Conservation (phyloP, 2,797 vertebrate genomes). For the Capromys pilorides region DNA sequence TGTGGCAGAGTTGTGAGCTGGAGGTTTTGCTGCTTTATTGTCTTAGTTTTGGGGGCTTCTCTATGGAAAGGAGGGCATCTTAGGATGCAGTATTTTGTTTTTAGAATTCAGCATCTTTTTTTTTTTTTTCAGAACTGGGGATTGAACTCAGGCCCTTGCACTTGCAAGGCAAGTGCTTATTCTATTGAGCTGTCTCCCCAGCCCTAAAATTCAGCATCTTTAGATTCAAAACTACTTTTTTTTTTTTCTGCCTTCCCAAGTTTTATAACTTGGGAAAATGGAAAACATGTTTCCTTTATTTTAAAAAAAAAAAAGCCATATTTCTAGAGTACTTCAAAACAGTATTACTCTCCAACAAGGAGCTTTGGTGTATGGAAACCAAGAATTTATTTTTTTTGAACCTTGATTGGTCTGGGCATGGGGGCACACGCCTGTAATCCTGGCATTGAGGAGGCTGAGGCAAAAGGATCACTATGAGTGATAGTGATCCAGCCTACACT, state of each 20-base stretch:
- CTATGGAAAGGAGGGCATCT: background rate
- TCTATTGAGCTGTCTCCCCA: too few relatives aligned
- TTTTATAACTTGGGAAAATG: conserved; percentile 17
- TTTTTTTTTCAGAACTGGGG: too few relatives aligned
- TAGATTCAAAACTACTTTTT: background rate
- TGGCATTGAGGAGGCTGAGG: background rate
- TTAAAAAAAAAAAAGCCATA: background rate
- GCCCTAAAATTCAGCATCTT: conserved; percentile 20
- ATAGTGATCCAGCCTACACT: background rate
- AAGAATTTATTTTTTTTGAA: conserved; percentile 30
- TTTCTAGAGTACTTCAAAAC: conserved; percentile 53
- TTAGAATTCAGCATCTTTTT: conserved; percentile 21
- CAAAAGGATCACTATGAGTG: background rate
- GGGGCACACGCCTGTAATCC: background rate
- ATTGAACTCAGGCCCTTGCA: too few relatives aligned
- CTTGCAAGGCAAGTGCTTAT: too few relatives aligned
- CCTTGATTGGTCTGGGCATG: background rate
- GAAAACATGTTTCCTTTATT: conserved; percentile 8
- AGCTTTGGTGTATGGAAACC: background rate
- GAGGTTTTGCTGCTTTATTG: background rate
- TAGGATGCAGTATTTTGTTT: background rate
- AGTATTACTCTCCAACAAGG: conserved; percentile 41
- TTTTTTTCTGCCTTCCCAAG: background rate
- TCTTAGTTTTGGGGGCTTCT: conserved; percentile 40
- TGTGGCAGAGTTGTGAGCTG: background rate